Evolutionary conservation across 2,113 vertebrate genomes (phyloP).

Genomic region (Cygnus buccinator): DNA sequence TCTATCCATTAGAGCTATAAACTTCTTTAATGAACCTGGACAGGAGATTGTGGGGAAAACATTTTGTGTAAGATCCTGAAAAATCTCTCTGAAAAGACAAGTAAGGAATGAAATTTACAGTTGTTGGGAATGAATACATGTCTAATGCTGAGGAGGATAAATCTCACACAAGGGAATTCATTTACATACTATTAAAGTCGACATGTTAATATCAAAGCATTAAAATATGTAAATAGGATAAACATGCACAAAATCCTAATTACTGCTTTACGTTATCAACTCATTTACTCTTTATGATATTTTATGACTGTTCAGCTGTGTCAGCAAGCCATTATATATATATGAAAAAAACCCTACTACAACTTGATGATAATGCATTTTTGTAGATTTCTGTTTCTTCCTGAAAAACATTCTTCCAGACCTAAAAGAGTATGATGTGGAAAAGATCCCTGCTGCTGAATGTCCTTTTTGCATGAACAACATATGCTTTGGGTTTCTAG

Average conservation of each 20-base stretch:
- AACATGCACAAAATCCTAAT: constrained; percentile 74
- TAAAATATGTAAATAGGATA: constrained; percentile 80
- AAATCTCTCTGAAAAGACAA: neutral
- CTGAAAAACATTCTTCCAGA: neutral
- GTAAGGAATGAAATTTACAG: constrained; percentile 29
- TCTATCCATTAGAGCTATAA: constrained; percentile 13
- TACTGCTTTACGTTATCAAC: constrained; percentile 77
- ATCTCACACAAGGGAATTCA: constrained; percentile 41
- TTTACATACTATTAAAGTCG: constrained; percentile 70
- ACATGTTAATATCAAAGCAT: constrained; percentile 75
- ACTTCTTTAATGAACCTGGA: constrained; percentile 12
- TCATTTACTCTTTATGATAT: constrained; percentile 76
- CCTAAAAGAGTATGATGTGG: neutral
- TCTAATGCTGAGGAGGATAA: constrained; percentile 27
- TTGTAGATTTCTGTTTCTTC: neutral
- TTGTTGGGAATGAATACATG: constrained; percentile 16
- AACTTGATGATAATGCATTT: constrained; percentile 9
- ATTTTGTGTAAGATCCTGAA: constrained; percentile 2
- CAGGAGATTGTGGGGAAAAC: neutral
- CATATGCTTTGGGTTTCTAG: constrained; percentile 70
- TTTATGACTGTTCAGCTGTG: constrained; percentile 71
- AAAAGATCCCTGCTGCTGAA: constrained; percentile 25
- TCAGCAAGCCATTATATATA: constrained; percentile 70
- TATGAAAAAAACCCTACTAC: constrained; percentile 28
- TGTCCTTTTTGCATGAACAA: constrained; percentile 56